Evolutionary conservation across 2,888 invertebrate genomes (phyloP), one percentile per base, ranked within the genome.

Genomic region (Drosophila limbata): DNA sequence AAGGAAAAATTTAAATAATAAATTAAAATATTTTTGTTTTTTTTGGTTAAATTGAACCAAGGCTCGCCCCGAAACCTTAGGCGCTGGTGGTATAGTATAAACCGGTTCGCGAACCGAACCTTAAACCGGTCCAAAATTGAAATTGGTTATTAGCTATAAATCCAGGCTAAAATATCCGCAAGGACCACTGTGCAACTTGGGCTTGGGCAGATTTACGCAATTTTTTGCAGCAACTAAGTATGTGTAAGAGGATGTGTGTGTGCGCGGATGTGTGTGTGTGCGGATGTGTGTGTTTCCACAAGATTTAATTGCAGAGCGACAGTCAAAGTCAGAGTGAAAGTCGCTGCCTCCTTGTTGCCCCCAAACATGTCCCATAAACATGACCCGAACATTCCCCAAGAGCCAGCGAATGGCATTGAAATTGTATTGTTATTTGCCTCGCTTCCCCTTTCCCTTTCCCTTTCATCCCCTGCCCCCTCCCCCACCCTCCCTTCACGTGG

Each of bases 341-440:
- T 50, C 28, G 50, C 65, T 50, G 17, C 28, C 57, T 15, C 28
- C 21, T 33, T 31, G n/a, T n/a, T n/a, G n/a, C n/a, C n/a, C n/a
- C n/a, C n/a, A n/a, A n/a, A n/a, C n/a, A n/a, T n/a, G n/a, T n/a
- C 40, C 15, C 25, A 28, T 31, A 19, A 19, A n/a, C 28, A 17
- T 33, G 17, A 42, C 44, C 44, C 51, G 3, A n/a, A 39, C 33
- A 37, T 48, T 28, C 40, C 52, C 37, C 42, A 52, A 25, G 13
- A 28, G 44, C 56, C 53, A 64, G 45, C 63, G 64, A 79, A 77
- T 71, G 78, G 73, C 88, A 88, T 85, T 85, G 68, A 84, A 84
- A 85, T 72, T 84, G 84, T 84, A 86, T 79, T 81, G 78, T 77
- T 86, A 81, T 79, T 70, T 79, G 81, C 64, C 40, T 68, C 45